Percentiles rank a stretch among this genome's conserved stretches.
These are phyloP conservation scores for Euura saliciscinereae DNA, from an alignment of 1,140 invertebrate species.

Conservation along the genomic window DNA sequence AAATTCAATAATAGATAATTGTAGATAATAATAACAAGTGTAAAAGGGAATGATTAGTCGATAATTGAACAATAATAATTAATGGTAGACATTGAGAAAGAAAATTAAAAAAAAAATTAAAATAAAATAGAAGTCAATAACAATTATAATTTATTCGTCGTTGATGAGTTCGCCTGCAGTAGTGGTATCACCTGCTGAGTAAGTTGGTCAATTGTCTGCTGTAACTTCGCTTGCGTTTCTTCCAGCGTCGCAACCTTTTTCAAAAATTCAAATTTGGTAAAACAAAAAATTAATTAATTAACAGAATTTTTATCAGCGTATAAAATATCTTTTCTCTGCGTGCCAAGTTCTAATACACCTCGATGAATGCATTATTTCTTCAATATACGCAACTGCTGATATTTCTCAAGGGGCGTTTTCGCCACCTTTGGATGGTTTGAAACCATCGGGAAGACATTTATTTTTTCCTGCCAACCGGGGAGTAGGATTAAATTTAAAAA, in stretches of 20 bases:
- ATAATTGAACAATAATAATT: background rate
- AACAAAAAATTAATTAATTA: too few species aligned
- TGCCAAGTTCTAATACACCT: too few species aligned
- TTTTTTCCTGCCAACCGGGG: too few species aligned
- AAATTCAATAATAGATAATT: slow-evolving; percentile 1
- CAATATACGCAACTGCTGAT: too few species aligned
- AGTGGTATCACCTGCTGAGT: slow-evolving; percentile 37
- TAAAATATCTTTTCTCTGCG: background rate
- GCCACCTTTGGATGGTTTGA: too few species aligned
- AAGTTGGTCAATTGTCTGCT: slow-evolving; percentile 49
- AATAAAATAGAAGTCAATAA: background rate
- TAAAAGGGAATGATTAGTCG: slow-evolving; percentile 7
- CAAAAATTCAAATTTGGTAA: background rate
- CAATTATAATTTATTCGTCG: slow-evolving; percentile 2
- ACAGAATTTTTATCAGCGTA: too few species aligned
- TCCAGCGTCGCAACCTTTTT: slow-evolving; percentile 48
- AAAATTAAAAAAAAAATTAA: background rate
- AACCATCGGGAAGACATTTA: too few species aligned
- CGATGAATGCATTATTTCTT: too few species aligned
- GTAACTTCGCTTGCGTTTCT: slow-evolving; percentile 49
- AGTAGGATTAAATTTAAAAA: too few species aligned
- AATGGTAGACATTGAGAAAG: too few species aligned
- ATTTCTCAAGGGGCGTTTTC: too few species aligned
- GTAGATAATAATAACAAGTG: background rate
- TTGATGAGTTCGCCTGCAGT: background rate